Evolutionary conservation across 2,113 vertebrate genomes (phyloP).

Genomic region (Solenodon paradoxus): DNA sequence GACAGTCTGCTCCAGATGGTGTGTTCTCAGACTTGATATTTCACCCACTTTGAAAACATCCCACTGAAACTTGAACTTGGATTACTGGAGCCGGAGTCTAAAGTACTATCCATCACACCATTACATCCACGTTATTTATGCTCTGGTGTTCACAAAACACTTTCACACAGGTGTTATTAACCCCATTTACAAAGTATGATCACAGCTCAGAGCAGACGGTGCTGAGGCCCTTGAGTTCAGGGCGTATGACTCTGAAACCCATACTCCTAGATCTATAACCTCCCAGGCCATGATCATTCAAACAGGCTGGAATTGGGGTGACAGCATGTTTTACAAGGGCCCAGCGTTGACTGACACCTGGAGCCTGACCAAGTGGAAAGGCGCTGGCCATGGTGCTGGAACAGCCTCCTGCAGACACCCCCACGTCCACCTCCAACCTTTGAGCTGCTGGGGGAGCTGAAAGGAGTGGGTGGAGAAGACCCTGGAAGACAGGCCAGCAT

Average conservation of each 20-base stretch:
- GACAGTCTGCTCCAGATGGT: neutral
- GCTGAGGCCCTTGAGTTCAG: neutral
- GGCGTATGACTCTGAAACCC: neutral
- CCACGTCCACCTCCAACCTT: fast-evolving
- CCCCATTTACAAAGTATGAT: neutral
- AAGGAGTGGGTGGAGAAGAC: too few species aligned
- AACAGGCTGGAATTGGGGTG: neutral
- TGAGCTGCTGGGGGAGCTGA: neutral
- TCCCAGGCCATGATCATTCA: neutral
- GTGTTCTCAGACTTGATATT: neutral
- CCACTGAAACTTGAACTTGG: neutral
- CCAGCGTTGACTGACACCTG: too few species aligned
- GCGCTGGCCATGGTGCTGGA: neutral
- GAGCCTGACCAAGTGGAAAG: fast-evolving
- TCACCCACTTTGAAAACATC: neutral
- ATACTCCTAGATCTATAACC: neutral
- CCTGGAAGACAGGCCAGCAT: neutral
- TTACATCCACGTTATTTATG: neutral
- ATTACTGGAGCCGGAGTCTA: neutral
- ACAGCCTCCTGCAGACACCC: fast-evolving
- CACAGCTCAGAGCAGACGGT: neutral
- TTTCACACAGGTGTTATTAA: neutral
- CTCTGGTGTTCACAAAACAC: neutral
- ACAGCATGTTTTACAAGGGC: too few species aligned
- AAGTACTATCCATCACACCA: neutral